A percentile compares a stretch with the other conserved stretches of the same genome.
These are phyloP conservation scores for Barnardius zonarius DNA, from an alignment of 2,113 vertebrate genomes.

Conservation along the genomic window DNA sequence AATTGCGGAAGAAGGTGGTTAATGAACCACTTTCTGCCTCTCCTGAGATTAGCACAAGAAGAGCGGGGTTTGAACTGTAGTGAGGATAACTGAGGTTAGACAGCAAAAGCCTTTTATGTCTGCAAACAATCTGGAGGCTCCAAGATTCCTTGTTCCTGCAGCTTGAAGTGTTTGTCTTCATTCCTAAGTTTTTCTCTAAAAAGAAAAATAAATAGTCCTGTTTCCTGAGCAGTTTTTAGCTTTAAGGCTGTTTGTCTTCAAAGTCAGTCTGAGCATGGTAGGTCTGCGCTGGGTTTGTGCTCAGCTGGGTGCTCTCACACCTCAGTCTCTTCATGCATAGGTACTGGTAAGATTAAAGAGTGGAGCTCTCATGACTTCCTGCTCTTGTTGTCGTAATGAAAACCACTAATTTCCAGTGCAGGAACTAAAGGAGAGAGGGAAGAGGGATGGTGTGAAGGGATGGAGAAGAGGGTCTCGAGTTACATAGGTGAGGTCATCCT, in stretches of 20 bases:
- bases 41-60: neutral
- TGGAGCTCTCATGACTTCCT: neutral
- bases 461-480: neutral
- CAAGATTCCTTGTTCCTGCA: neutral
- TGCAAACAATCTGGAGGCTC: neutral
- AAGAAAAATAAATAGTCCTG: neutral
- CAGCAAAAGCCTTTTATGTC: neutral
- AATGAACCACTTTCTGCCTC: neutral
- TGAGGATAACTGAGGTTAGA: neutral
- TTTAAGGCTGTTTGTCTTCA: neutral
- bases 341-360: neutral
- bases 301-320: neutral
- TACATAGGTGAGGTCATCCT: neutral
- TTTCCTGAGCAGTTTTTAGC: neutral
- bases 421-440: neutral
- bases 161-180: neutral
- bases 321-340: neutral
- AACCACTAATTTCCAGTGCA: neutral
- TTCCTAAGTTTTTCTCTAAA: neutral
- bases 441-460: neutral
- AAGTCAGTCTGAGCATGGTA: neutral
- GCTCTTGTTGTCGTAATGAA: neutral
- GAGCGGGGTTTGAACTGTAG: neutral
- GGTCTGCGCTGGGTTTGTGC: neutral
- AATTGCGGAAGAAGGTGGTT: neutral